Evolutionary conservation across 1,140 invertebrate species (phyloP).

Genomic region (Maniola jurtina): DNA sequence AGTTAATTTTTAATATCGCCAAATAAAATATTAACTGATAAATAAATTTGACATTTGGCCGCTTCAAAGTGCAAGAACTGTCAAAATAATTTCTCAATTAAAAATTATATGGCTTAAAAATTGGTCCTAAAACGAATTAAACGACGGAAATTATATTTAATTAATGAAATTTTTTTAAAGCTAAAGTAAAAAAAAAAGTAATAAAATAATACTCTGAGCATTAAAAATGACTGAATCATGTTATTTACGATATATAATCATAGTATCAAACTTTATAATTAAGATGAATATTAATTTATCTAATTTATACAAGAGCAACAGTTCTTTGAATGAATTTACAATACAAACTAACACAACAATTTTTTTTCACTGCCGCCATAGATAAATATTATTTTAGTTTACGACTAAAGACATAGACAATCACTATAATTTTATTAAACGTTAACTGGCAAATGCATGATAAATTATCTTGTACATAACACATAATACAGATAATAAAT

Average conservation of each 20-base stretch:
- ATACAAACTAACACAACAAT: constrained; percentile 15
- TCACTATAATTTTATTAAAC: constrained; percentile 28
- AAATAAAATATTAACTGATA: no score
- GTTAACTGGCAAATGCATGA: constrained; percentile 33
- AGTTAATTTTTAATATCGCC: no score
- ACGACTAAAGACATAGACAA: constrained; percentile 22
- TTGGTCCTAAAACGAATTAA: neutral
- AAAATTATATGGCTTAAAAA: no score
- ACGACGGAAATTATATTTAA: neutral
- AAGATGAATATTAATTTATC: neutral
- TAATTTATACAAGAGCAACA: neutral
- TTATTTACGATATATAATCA: neutral
- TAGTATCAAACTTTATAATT: neutral
- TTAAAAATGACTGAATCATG: neutral
- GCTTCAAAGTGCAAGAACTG: no score
- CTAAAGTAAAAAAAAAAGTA: constrained; percentile 3
- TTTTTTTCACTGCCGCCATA: constrained; percentile 8
- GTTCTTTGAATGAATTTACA: neutral
- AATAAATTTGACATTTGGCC: no score
- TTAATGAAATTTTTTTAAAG: constrained; percentile 6
- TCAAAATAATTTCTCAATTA: neutral
- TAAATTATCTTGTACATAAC: constrained; percentile 21
- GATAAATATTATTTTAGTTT: constrained; percentile 9
- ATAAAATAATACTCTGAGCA: constrained; percentile 10
- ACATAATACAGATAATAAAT: constrained; percentile 34